A percentile compares a stretch with the other conserved stretches of the same genome.
Conservation (phyloP, 2,797 vertebrate genomes). For the Catharus ustulatus region DNA sequence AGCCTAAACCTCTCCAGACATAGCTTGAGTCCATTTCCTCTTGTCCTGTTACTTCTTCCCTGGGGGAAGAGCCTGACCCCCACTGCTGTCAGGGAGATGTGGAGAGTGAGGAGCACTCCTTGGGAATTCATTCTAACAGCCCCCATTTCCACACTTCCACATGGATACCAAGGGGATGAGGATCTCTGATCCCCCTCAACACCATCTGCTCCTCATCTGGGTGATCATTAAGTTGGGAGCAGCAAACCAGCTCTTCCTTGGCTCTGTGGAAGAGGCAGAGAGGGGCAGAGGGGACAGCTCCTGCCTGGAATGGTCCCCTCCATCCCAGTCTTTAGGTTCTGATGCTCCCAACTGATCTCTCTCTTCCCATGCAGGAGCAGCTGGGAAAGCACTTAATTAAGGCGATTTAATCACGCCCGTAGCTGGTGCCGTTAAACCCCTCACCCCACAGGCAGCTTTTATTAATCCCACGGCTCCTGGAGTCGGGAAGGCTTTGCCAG, state of each 20-base stretch:
- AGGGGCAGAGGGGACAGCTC: background rate
- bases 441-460: background rate
- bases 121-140: background rate
- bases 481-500: background rate
- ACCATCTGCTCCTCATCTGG: accelerated
- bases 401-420: accelerated
- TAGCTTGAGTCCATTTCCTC: accelerated
- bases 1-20: background rate
- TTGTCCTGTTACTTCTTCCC: background rate
- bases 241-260: background rate
- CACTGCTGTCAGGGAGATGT: background rate
- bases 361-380: background rate
- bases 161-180: accelerated
- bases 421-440: background rate
- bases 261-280: background rate
- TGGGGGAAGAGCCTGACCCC: accelerated
- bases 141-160: background rate
- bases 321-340: background rate
- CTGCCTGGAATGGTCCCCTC: accelerated
- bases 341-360: background rate
- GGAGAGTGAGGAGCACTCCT: accelerated
- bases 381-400: background rate
- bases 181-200: background rate
- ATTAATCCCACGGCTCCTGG: background rate
- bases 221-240: background rate